Percentiles rank a stretch among this genome's conserved stretches.
Evolutionary conservation across 1,140 invertebrate genomes (phyloP).

Genomic region (Parapsyche elsis): DNA sequence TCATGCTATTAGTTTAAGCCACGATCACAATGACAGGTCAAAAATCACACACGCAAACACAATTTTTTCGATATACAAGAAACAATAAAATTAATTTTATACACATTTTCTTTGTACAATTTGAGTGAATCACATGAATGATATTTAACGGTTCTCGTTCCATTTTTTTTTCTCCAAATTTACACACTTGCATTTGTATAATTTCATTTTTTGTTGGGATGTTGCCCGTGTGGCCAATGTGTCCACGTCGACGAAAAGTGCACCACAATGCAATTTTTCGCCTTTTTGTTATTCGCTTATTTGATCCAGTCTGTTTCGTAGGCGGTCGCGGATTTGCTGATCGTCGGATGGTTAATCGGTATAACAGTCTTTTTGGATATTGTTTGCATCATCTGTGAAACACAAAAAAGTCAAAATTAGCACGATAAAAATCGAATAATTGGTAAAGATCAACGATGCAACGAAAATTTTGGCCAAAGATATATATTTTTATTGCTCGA

Average conservation of each 20-base stretch:
- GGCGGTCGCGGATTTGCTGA: not conserved
- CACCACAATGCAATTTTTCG: too few relatives aligned
- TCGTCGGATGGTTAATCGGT: constrained; percentile 25
- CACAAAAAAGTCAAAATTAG: constrained; percentile 14
- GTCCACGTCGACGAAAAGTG: not conserved
- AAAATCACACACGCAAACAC: constrained; percentile 56
- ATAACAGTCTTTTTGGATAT: constrained; percentile 32
- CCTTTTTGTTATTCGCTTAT: too few relatives aligned
- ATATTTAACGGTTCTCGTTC: constrained; percentile 39
- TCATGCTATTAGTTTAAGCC: constrained; percentile 56
- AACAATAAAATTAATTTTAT: constrained; percentile 42
- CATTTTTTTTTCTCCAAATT: constrained; percentile 11
- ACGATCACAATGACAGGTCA: constrained; percentile 56
- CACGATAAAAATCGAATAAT: not conserved
- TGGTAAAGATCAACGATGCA: not conserved
- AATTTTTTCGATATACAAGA: constrained; percentile 51
- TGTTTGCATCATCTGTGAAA: constrained; percentile 47
- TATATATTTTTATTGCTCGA: too few relatives aligned
- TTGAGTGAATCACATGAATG: constrained; percentile 53
- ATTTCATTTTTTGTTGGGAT: not conserved
- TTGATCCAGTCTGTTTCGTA: too few relatives aligned
- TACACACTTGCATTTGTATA: not conserved
- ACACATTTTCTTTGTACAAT: constrained; percentile 50
- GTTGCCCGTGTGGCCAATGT: not conserved
- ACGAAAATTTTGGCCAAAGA: not conserved